Base-by-base conservation (phyloP, 2,888 invertebrate species). In the Bombyx huttoni region DNA sequence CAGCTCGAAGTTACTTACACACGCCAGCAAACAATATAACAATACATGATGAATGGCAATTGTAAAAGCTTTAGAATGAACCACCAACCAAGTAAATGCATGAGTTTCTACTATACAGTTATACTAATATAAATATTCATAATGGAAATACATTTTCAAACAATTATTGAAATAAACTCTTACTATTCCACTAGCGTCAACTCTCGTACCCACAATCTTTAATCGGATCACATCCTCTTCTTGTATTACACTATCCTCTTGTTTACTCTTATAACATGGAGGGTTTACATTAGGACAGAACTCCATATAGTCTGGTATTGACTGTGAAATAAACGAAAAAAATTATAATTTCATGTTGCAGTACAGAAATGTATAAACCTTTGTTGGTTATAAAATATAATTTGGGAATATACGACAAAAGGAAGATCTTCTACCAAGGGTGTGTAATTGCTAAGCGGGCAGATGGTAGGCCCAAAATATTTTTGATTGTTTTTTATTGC, bases 291-390 rank as follows among this genome's bases (percentile, higher is more conserved):
- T 98, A 0, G 99, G 98, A 79, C 99, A 99, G 84, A 98, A 99
- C 76, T 99, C 97, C 98, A 99, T 98, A 78, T 99, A 99, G 13
- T 98, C 95, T 51, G 99, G 99, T 66, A 99, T 99, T 3, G 98
- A 98, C 97, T 98, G 81, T 6, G 50, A 68, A 67, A 53, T 82
- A 59, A 57, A 64, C n/a, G n/a, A 24, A 24, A 3, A 24, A 3
- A 52, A 61, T 40, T 40, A 10, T 40, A 40, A 40, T 40, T 10
- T 40, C 12, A 40, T 40, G 1, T 10, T 40, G 3, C 2, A 7
- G 8, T 40, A 40, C 12, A 40, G 7, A 40, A 40, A 40, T 12
- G 3, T 1, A 7, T 10, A 40, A 40, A 40, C 8, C 8, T 12
- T 10, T 40, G 0, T 40, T 1, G 9, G 12, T 10, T 40, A 12